Percentiles rank a stretch among this genome's conserved stretches.
These are phyloP conservation scores for Zonitis immaculata DNA, from an alignment of 2,888 invertebrate genomes.

Conservation along the genomic window DNA sequence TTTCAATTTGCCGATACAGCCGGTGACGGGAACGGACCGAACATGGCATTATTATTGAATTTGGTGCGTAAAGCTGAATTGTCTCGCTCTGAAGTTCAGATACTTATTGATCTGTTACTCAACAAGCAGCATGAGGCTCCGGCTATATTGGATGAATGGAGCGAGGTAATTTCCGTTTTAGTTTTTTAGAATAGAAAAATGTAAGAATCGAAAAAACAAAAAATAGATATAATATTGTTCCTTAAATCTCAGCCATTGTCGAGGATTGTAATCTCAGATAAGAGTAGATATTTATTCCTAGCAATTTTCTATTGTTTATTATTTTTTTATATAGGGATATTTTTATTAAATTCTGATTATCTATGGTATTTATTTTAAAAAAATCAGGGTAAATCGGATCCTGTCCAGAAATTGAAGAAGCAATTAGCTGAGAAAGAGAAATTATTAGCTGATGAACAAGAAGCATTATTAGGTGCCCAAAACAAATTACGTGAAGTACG, in stretches of 20 bases:
- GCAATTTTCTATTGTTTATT: too few relatives aligned
- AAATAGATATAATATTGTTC: too few relatives aligned
- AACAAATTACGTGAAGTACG: constrained; percentile 76
- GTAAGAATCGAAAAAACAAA: too few relatives aligned
- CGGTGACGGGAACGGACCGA: constrained; percentile 64
- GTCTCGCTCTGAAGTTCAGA: constrained; percentile 82
- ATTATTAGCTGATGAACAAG: constrained; percentile 67
- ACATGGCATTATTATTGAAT: constrained; percentile 62
- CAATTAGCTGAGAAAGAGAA: constrained; percentile 86
- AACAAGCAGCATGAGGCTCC: constrained; percentile 83
- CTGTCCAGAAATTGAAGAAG: constrained; percentile 79
- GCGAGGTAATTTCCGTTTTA: constrained; percentile 56
- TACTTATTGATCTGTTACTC: constrained; percentile 80
- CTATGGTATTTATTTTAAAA: neutral
- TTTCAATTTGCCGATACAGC: constrained; percentile 44
- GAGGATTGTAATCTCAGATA: neutral
- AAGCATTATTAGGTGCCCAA: constrained; percentile 69
- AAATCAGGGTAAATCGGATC: constrained; percentile 70
- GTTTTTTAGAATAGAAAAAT: too few relatives aligned
- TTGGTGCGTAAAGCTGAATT: constrained; percentile 73
- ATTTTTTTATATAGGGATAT: too few relatives aligned
- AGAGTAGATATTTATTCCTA: too few relatives aligned
- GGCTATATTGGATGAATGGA: constrained; percentile 74
- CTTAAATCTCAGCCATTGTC: neutral
- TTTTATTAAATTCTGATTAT: too few relatives aligned